Base-by-base conservation (phyloP, 2,888 invertebrate genomes). In the Sminthurinus aureus region DNA sequence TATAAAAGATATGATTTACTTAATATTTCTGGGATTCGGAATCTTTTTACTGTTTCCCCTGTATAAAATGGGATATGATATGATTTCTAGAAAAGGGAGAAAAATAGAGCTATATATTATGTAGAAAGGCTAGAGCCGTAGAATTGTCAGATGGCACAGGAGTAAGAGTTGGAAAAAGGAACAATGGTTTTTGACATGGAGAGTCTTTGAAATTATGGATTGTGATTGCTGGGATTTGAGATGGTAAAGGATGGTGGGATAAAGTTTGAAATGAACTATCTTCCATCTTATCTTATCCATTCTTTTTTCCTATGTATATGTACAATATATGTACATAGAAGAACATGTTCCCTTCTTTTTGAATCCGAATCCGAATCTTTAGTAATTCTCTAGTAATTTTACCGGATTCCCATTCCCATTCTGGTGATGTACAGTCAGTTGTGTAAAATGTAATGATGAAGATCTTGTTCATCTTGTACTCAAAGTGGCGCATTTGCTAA, bases 361-460 rank as follows among this genome's bases (percentile, higher is more conserved):
- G n/a, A n/a, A n/a, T n/a, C 58, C 15, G 11, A n/a, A 15, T 38
- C n/a, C 67, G 24, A 67, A 79, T 67, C 26, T 79, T 66, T 79
- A 20, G 67, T 26, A 67, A 18, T 13, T 26, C 66, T 79, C 20
- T 51, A 51, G 79, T 69, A 79, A 71, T 79, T 79, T 79, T 66
- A n/a, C 71, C 11, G 67, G 18, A 51, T 79, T 79, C 79, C 71
- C 71, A 79, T 79, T 79, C 26, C n/a, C n/a, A n/a, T n/a, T n/a
- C n/a, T n/a, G 52, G 38, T 38, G 79, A 79, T 24, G 11, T 52
- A 8, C 20, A 8, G 67, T 67, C 9, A 58, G 9, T 9, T 58
- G 58, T 58, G 58, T 58, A 58, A 58, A 15, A 67, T 67, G 50
- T 79, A 79, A 79, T 79, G 50, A 20, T 66, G 79, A 67, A 15